These are phyloP conservation scores for Nudaria mundana DNA, from an alignment of 2,888 invertebrate species.

Conservation along the genomic window DNA sequence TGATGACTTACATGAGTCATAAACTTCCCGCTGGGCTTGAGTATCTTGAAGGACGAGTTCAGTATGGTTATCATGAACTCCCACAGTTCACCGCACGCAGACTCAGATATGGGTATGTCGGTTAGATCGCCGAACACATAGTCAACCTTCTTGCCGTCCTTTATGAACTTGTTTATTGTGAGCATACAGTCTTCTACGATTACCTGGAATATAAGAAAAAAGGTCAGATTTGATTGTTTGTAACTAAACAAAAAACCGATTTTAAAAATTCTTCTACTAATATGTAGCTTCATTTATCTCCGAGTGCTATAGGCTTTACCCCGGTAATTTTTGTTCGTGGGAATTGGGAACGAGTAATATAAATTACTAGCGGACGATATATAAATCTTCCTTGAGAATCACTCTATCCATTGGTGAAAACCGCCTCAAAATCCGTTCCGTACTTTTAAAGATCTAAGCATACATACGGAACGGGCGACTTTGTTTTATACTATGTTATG, in stretches of 20 bases:
- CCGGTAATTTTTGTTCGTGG: too few relatives aligned
- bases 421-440: too few relatives aligned
- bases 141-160: conserved; percentile 91
- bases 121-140: conserved; percentile 96
- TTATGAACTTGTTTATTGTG: conserved; percentile 88
- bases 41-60: conserved; percentile 88
- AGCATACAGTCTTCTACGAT: conserved; percentile 95
- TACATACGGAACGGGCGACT: too few relatives aligned
- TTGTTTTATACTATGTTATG: too few relatives aligned
- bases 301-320: too few relatives aligned
- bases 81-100: conserved; percentile 92
- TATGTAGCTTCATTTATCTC: too few relatives aligned
- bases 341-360: too few relatives aligned
- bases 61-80: conserved; percentile 92
- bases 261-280: too few relatives aligned
- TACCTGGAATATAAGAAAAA: conserved; percentile 77
- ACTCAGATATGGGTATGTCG: conserved; percentile 93
- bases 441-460: too few relatives aligned
- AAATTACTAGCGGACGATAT: too few relatives aligned
- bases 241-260: not conserved
- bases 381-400: too few relatives aligned
- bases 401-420: too few relatives aligned
- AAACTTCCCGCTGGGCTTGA: conserved; percentile 91
- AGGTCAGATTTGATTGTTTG: not conserved
- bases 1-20: conserved; percentile 92